Percentiles rank a stretch among this genome's conserved stretches.
phyloP scores from a whole-genome alignment of 2,797 vertebrate species.

The Cryptoprocta ferox region DNA sequence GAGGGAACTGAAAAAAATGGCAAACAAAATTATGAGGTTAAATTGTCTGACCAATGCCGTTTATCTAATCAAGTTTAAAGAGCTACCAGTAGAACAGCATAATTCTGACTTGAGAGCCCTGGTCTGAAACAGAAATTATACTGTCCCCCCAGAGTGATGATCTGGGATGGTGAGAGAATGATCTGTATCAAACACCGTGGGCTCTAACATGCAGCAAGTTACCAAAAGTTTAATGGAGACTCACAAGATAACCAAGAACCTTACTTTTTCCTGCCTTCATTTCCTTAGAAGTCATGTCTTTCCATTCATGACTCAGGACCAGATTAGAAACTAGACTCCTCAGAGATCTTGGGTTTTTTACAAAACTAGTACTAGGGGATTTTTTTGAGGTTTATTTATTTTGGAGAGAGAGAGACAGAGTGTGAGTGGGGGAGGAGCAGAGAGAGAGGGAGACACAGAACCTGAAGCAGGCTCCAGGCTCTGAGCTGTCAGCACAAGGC shows the following conservation, averaged over 20 bases:
- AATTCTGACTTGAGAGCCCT: neutral
- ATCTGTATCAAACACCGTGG: neutral
- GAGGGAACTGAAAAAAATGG: neutral
- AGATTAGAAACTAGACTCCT: neutral
- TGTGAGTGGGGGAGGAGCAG: no score
- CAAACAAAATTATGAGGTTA: neutral
- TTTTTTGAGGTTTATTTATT: neutral
- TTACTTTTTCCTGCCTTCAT: neutral
- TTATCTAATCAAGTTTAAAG: neutral
- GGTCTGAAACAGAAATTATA: neutral
- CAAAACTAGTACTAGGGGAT: neutral
- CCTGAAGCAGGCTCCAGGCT: no score
- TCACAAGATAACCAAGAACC: neutral
- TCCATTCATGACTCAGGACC: neutral
- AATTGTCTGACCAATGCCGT: neutral
- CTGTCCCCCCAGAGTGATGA: neutral
- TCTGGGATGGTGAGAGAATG: neutral
- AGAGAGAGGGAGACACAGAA: no score
- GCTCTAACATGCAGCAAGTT: neutral
- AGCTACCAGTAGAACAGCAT: neutral
- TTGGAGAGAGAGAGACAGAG: no score
- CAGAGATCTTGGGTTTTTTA: neutral
- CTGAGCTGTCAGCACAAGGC: no score
- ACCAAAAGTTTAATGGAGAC: neutral
- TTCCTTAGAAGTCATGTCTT: neutral